phyloP scores from a whole-genome alignment of 2,113 vertebrate genomes.

The Cygnus buccinator region DNA sequence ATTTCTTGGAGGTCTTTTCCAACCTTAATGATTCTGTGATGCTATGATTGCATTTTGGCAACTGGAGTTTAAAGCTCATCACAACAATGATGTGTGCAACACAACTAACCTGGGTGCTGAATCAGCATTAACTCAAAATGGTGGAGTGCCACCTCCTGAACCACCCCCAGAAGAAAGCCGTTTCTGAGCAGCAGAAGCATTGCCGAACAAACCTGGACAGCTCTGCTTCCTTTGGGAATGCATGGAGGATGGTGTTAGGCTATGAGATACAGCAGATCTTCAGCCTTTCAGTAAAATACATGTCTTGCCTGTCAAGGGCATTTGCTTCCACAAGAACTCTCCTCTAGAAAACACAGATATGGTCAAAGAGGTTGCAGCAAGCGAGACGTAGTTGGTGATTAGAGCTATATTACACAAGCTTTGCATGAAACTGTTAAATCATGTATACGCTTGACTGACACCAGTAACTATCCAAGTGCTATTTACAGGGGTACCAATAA shows the following conservation, averaged over 20 bases:
- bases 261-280: not conserved
- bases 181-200: not conserved
- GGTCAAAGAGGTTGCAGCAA: not conserved
- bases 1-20: too few relatives aligned
- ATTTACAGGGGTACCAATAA: not conserved
- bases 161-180: not conserved
- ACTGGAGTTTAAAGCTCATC: not conserved
- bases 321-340: not conserved
- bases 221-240: not conserved
- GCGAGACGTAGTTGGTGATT: not conserved
- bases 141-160: not conserved
- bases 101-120: not conserved
- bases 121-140: not conserved
- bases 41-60: not conserved
- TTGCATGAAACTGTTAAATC: slow-evolving; percentile 9
- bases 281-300: not conserved
- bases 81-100: not conserved
- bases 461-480: not conserved
- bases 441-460: not conserved
- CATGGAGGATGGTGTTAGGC: not conserved
- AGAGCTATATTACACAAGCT: slow-evolving; percentile 1
- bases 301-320: not conserved
- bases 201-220: not conserved
- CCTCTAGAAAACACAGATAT: not conserved
- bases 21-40: too few relatives aligned